phyloP scores from a whole-genome alignment of 2,113 vertebrate genomes.

The Prietella phreatophila region DNA sequence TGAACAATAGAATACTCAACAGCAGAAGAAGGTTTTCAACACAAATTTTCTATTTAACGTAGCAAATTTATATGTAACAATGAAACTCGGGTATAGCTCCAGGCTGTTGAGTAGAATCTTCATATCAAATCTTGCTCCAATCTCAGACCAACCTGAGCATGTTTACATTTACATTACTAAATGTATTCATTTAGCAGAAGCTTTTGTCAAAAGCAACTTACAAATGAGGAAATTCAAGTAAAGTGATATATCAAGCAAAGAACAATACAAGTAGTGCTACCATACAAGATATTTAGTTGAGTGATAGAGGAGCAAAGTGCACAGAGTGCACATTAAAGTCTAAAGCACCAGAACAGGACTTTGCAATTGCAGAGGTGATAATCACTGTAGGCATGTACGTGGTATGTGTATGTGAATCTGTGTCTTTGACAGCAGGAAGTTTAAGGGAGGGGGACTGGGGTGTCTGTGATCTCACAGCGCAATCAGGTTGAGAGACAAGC shows the following conservation, averaged over 20 bases:
- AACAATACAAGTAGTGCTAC: no score
- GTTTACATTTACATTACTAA: no score
- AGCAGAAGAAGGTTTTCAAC: not conserved
- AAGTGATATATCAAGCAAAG: no score
- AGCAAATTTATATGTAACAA: not conserved
- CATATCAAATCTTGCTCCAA: not conserved
- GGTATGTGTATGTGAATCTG: slow-evolving; percentile 28
- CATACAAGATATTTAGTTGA: no score
- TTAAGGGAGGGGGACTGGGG: slow-evolving; percentile 3
- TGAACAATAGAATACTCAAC: not conserved
- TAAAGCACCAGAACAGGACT: slow-evolving; percentile 7
- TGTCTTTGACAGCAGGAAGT: not conserved
- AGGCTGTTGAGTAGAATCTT: not conserved
- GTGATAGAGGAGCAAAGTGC: no score
- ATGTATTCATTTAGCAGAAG: no score
- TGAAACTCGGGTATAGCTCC: not conserved
- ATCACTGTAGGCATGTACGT: slow-evolving; percentile 43
- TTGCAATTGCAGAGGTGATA: slow-evolving; percentile 9
- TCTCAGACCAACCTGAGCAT: not conserved
- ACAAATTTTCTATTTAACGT: not conserved
- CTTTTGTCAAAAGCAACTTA: no score
- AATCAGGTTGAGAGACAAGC: slow-evolving; percentile 74
- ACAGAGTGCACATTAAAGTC: not conserved
- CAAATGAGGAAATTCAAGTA: no score
- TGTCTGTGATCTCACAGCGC: slow-evolving; percentile 71